Evolutionary conservation across 2,113 vertebrate species (phyloP), one percentile per base, ranked within the genome.

Genomic region (Leptobrachium leishanense): DNA sequence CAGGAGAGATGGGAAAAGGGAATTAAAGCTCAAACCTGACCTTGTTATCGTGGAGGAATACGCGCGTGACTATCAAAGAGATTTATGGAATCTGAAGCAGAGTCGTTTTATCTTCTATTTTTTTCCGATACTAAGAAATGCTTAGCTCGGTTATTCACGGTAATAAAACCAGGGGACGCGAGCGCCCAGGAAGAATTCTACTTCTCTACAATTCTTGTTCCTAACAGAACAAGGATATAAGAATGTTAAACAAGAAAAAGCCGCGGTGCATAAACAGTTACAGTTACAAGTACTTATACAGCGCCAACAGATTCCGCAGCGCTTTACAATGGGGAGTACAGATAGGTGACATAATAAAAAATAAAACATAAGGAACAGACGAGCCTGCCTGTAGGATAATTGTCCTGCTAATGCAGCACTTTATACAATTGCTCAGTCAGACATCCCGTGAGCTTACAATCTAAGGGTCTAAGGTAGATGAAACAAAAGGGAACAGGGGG

Each of bases 71-170:
- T 67, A 67, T 73, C 63, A 74, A 20, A 2, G 63, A 79, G 62
- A 79, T 79, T 79, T 79, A 74, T 73, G 20, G 72, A 31, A 79
- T 74, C 53, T 57, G 62, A 65, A 54, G 78, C 31, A 68, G 63
- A 63, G 13, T 41, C 10, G 13, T 80, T 9, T 79, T 43, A 74
- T 79, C 70, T 44, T 74, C 63, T 59, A 12, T 66, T 55, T 44
- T 62, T 66, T 55, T 44, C 43, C 72, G 59, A 79, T 66, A 54
- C 74, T 55, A 69, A 31, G 41, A 68, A 68, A 77, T 63, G 53
- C 42, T 77, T 13, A 39, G 75, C 2, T 62, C 55, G 43, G 67
- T 41, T 77, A 20, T 68, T 43, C 41, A 13, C 7, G 39, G 53
- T 43, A 4, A 15, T 59, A 59, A 59, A 59, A 59, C 9, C 3